Percentiles rank a stretch among this genome's conserved stretches.
These are phyloP conservation scores for Podargus strigoides DNA, from an alignment of 2,797 vertebrate genomes.

Conservation along the genomic window DNA sequence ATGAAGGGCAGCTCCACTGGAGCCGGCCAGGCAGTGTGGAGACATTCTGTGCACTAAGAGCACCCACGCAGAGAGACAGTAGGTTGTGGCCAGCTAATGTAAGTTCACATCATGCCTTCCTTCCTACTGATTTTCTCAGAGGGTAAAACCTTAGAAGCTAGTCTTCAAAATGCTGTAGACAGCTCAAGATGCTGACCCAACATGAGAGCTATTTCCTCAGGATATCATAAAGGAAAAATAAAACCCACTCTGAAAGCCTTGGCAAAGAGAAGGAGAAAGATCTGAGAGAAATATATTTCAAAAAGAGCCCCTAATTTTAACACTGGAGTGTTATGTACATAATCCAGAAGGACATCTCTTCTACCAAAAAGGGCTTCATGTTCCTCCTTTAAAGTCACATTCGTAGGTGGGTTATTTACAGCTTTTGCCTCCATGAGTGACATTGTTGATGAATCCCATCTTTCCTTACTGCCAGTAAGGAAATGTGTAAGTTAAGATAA, in stretches of 20 bases:
- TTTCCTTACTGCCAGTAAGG: background rate
- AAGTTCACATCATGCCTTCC: background rate
- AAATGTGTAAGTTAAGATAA: background rate
- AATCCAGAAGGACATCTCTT: slow-evolving; percentile 20
- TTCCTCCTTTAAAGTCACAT: background rate
- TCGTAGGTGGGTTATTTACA: slow-evolving; percentile 24
- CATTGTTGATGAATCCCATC: background rate
- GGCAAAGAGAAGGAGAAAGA: background rate
- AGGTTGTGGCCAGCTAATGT: background rate
- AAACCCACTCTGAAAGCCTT: background rate
- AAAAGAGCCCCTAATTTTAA: slow-evolving; percentile 16
- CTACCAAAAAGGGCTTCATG: slow-evolving; percentile 16
- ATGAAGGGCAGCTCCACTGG: background rate
- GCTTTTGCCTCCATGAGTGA: background rate
- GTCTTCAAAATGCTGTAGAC: slow-evolving; percentile 26
- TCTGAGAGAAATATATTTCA: background rate
- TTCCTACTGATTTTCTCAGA: slow-evolving; percentile 25
- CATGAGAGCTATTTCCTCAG: slow-evolving; percentile 43
- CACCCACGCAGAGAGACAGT: background rate
- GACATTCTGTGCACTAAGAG: background rate
- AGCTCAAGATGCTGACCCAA: slow-evolving; percentile 55
- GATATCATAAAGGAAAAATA: background rate
- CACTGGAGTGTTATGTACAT: background rate
- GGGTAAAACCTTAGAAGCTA: background rate
- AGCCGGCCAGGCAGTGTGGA: rapidly evolving